Evolutionary conservation across 2,797 vertebrate genomes (phyloP).

Genomic region (Setipinna tenuifilis): DNA sequence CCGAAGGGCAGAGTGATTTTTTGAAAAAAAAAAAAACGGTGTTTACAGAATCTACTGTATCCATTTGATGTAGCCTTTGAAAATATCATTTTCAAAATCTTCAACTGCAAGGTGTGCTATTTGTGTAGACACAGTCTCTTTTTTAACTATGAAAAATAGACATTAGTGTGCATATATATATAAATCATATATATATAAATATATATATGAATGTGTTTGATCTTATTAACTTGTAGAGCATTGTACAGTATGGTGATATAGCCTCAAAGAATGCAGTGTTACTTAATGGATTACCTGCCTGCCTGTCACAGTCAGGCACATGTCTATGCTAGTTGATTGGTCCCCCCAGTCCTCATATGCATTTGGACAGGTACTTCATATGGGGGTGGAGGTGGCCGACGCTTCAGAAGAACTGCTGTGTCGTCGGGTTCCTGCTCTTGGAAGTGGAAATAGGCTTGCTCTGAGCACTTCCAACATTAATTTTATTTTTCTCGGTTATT

Average conservation of each 20-base stretch:
- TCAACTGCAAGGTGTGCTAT: conserved; percentile 29
- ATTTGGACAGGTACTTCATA: conserved; percentile 28
- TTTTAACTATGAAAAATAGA: conserved; percentile 65
- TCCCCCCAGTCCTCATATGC: conserved; percentile 37
- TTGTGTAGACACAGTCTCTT: conserved; percentile 62
- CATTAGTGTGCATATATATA: conserved; percentile 54
- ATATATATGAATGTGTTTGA: conserved; percentile 68
- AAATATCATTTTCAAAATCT: conserved; percentile 45
- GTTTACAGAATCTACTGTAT: conserved; percentile 17
- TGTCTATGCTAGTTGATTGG: conserved; percentile 41
- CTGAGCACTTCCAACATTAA: neutral
- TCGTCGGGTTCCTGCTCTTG: neutral
- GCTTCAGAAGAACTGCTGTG: conserved; percentile 6
- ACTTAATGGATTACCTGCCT: conserved; percentile 47
- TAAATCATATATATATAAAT: conserved; percentile 29
- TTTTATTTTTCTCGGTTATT: neutral
- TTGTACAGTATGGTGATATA: conserved; percentile 48
- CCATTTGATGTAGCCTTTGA: conserved; percentile 40
- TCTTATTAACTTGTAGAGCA: conserved; percentile 44
- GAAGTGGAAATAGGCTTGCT: conserved; percentile 1
- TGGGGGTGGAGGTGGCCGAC: conserved; percentile 7
- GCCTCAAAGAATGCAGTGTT: conserved; percentile 56
- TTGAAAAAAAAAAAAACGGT: neutral
- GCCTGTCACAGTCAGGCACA: conserved; percentile 37
- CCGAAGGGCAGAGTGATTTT: neutral